Base-by-base conservation (phyloP, 2,113 vertebrate genomes). In the Dromiciops gliroides region DNA sequence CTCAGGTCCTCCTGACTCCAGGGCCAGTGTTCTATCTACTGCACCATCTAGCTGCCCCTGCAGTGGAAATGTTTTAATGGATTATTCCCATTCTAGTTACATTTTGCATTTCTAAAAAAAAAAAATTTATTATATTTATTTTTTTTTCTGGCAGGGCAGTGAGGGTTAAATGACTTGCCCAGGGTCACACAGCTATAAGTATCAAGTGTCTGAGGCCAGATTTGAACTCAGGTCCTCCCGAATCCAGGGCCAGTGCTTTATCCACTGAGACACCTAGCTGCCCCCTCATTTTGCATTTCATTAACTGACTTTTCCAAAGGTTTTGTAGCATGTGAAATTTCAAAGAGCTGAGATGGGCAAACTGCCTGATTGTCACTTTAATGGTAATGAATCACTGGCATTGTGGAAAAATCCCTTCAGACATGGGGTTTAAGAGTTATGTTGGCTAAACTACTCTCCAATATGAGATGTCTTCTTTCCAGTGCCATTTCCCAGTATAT, bases 311-410 rank as follows among this genome's bases (percentile, higher is more conserved):
- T 96, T 92, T 95, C 23, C 48, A 90, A 90, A 44, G 67, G 91
- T 89, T 92, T 95, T 96, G 93, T 60, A 93, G 51, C 89, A 14
- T 52, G 14, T 89, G 60, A 95, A 97, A 50, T 93, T 89, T 51
- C 91, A 91, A 95, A 96, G 50, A 50, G 47, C 16, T 49, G n/a
- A 52, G 14, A 44, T 90, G 3, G 91, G 50, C 48, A 89, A 23
- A 94, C 22, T 37, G 83, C 89, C 0, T 0, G 50, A 48, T 50
- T 92, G 51, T 19, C 48, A 88, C 53, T 91, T 0, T 6, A 48
- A 51, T 48, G 91, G 91, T 53, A 75, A 49, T 48, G 56, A 94
- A 67, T 37, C 28, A 0, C 47, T 48, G 51, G 60, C 47, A 24
- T 89, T 26, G 0, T 16, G 60, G 44, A 89, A 31, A 90, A 53